Evolutionary conservation across 2,113 vertebrate species (phyloP).

Genomic region (Prunella himalayana): DNA sequence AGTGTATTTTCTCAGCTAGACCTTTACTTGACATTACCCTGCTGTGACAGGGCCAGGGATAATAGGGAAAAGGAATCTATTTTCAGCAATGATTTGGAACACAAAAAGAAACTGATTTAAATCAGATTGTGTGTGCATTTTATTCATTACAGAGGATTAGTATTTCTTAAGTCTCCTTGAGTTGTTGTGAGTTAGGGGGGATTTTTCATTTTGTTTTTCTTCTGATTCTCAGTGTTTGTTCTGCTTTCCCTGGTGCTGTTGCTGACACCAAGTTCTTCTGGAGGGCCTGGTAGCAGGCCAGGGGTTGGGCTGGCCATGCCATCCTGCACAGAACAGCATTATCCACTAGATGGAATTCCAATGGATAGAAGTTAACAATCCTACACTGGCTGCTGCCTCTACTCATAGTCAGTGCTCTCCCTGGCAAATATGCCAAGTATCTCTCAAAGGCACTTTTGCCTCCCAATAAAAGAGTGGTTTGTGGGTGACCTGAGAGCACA

Average conservation of each 20-base stretch:
- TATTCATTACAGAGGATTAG: slow-evolving; percentile 29
- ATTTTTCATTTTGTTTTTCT: neutral
- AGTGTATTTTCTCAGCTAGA: slow-evolving; percentile 50
- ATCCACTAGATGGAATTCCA: neutral
- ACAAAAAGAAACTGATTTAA: slow-evolving; percentile 40
- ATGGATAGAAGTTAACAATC: neutral
- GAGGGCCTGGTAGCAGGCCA: neutral
- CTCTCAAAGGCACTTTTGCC: neutral
- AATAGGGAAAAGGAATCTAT: slow-evolving; percentile 26
- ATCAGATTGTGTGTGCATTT: slow-evolving; percentile 16
- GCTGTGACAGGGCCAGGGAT: slow-evolving; percentile 23
- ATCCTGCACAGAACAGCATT: neutral
- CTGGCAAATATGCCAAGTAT: neutral
- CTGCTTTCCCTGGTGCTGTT: neutral
- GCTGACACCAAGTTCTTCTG: neutral
- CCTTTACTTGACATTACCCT: slow-evolving; percentile 55
- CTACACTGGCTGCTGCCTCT: neutral
- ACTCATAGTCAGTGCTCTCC: neutral
- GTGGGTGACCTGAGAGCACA: neutral
- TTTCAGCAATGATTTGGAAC: slow-evolving; percentile 21
- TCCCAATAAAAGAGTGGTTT: neutral
- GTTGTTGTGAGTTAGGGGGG: neutral
- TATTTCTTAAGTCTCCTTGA: slow-evolving; percentile 2
- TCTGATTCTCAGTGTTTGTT: neutral
- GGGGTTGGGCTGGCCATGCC: neutral